Evolutionary conservation across 53 echinoderm and acorn worm genomes (phyloP), one percentile per base, ranked within the genome.

Genomic region (Echinarachnius parma): DNA sequence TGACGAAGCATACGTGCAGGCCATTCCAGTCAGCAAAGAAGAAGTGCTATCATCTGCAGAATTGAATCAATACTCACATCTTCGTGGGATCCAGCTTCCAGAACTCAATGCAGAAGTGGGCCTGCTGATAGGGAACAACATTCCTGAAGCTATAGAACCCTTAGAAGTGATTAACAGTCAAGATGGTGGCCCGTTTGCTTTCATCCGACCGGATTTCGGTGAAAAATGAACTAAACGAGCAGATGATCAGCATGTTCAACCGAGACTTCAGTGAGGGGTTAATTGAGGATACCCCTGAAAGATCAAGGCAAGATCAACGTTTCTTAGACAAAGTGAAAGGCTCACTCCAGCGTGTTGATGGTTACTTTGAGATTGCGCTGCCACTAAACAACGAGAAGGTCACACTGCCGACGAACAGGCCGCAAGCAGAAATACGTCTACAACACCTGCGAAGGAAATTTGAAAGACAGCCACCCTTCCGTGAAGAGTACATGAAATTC

Each of bases 1-100:
- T 10, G 58, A 68, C 60, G 53, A 61, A 50, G 75, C 23, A 10
- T 81, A 66, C 48, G 80, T 76, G 1, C 60, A 39, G 8, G 39
- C 54, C 53, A 50, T 50, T 13, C 19, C 52, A 50, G 52, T 50
- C 20, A 19, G 52, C 20, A 50, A 16, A 50, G 52, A 11, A 50
- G 10, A 50, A 5, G 52, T 50, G 16, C 14, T 19, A 50, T 16
- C 52, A 50, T 19, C 14, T 4, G 5, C 14, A 50, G 52, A 50
- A 19, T 50, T 50, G 20, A 19, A 50, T 11, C 5, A 50, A 19
- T 11, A 50, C 20, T 19, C 5, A n/a, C 18, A 50, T 19, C 52
- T 50, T 50, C 19, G 20, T 19, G 5, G 16, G 20, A 50, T 50
- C 18, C 10, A 16, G 4, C 52, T 11, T 11, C 52, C 52, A 8